phyloP scores from a whole-genome alignment of 2,888 invertebrate genomes.

The Hyposoter dolosus region DNA sequence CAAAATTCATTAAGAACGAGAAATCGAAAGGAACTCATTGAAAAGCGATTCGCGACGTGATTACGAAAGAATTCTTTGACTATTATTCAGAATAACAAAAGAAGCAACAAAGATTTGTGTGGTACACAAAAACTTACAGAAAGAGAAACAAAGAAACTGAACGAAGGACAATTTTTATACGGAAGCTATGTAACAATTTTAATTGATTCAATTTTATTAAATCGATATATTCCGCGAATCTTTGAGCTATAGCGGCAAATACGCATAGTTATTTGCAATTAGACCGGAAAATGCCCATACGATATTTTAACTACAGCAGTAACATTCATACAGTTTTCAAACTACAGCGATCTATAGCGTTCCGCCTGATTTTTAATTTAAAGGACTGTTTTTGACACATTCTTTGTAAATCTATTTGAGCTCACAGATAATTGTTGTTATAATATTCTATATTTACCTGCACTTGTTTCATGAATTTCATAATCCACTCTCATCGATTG shows the following conservation, averaged over 20 bases:
- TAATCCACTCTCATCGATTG: conserved; percentile 9
- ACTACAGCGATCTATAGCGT: background rate
- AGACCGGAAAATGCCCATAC: background rate
- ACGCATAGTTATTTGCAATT: background rate
- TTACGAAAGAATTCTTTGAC: background rate
- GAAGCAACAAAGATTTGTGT: background rate
- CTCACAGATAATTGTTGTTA: background rate
- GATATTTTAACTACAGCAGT: conserved; percentile 7
- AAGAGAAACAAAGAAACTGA: background rate
- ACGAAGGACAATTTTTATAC: conserved; percentile 10
- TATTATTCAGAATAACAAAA: background rate
- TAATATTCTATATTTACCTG: background rate
- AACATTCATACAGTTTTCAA: background rate
- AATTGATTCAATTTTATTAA: background rate
- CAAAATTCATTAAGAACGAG: conserved; percentile 1
- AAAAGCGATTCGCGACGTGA: background rate
- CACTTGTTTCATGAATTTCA: conserved; percentile 1
- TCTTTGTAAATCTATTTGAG: background rate
- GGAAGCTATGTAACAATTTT: conserved; percentile 7
- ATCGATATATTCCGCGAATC: conserved; percentile 7
- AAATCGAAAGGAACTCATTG: background rate
- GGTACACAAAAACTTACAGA: background rate
- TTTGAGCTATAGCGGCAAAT: conserved; percentile 3
- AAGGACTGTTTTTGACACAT: background rate
- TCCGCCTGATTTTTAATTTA: background rate